Base-by-base conservation (phyloP, 2,113 vertebrate genomes). In the human region DNA sequence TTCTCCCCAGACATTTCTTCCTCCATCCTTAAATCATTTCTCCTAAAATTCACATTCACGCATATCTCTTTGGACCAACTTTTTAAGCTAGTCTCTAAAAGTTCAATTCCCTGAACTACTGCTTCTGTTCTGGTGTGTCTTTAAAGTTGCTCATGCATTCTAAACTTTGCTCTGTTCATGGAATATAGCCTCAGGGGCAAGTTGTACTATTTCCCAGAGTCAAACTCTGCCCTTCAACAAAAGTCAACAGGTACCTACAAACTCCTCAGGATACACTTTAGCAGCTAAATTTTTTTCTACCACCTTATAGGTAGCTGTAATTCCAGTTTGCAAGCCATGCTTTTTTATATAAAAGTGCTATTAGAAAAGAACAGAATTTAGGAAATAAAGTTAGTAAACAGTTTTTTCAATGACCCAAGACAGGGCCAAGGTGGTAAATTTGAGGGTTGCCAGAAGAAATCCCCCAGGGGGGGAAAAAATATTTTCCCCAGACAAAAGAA, bases 181-280 rank as follows among this genome's bases (percentile, higher is more conserved):
- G 64, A 96, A 75, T 84, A 90, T 76, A 95, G 95, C 95, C 94
- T 91, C 55, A 86, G 88, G 88, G 93, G 78, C 66, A 96, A 88
- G 52, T 57, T 94, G 85, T 86, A 45, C 96, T 97, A 89, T 81
- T 89, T 96, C 85, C 79, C 38, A 22, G 78, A 93, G 85, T 97
- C 90, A 88, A 90, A 96, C n/a, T 92, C 52, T 96, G 93, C 18
- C 72, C 95, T 98, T 97, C 95, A 95, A 90, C 90, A 96, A 88
- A 95, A 97, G 85, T 98, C 94, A 96, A 86, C 81, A 92, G 81
- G 22, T 78, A 45, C 55, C 7, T 86, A 43, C n/a, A 96, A 78
- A 89, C 43, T 95, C 82, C 84, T 94, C 40, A 80, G 78, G 81
- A 97, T 32, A 97, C 2, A 70, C 10, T 79, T 94, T 38, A 70